These are phyloP conservation scores for Zoanthus sociatus DNA, from an alignment of 92 coral and sea anemone species.

Conservation along the genomic window DNA sequence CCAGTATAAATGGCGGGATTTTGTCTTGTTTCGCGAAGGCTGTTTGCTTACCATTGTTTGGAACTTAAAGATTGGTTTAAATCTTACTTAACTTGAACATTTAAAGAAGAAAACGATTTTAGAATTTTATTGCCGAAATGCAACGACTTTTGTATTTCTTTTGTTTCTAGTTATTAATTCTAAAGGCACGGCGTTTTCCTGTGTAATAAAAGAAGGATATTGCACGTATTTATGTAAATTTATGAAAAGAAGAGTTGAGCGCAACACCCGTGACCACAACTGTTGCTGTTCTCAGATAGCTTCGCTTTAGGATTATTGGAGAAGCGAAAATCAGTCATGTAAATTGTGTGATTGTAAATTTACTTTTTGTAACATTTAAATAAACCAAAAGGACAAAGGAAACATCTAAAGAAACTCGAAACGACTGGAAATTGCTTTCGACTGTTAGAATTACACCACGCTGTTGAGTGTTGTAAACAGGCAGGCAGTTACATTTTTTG, in stretches of 20 bases:
- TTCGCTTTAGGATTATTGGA: neutral
- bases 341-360: no score
- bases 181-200: neutral
- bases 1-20: constrained; percentile 35
- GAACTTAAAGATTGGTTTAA: neutral
- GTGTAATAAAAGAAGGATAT: constrained; percentile 13
- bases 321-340: neutral
- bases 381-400: no score
- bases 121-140: neutral
- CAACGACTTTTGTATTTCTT: neutral
- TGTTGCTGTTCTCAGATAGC: neutral
- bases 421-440: no score
- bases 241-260: neutral
- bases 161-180: neutral
- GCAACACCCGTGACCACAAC: constrained; percentile 31
- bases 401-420: no score
- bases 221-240: constrained; percentile 49
- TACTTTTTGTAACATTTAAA: no score
- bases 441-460: no score
- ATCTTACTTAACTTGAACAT: neutral
- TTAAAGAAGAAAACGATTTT: neutral
- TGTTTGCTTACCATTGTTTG: constrained; percentile 38
- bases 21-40: constrained; percentile 11
- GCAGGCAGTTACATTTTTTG: no score
- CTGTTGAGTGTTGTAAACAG: no score